These are phyloP conservation scores for Adelosebastes latens DNA, from an alignment of 2,797 vertebrate species.

Conservation along the genomic window DNA sequence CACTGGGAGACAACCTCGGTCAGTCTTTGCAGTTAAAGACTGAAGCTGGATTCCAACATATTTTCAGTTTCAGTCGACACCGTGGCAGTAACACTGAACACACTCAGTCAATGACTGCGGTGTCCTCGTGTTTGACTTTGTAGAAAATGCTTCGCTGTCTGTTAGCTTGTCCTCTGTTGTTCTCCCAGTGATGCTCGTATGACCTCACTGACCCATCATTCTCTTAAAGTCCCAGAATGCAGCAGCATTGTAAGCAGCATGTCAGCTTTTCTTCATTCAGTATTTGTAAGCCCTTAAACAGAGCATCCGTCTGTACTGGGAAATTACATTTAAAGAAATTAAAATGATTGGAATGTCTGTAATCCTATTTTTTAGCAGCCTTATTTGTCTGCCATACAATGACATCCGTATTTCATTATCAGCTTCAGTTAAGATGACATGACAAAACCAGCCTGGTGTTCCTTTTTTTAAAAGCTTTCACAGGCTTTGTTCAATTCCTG, in stretches of 20 bases:
- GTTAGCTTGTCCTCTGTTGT: background rate
- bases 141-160: background rate
- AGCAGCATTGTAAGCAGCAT: background rate
- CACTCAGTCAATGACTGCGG: background rate
- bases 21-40: background rate
- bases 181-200: background rate
- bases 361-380: background rate
- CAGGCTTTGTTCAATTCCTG: background rate
- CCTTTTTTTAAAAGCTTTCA: background rate
- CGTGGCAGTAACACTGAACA: background rate
- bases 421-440: background rate
- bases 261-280: background rate
- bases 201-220: background rate
- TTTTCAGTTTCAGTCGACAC: background rate
- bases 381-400: background rate
- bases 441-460: background rate
- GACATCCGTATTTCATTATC: background rate
- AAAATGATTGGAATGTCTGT: background rate
- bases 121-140: background rate
- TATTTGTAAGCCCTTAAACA: background rate
- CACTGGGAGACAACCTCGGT: background rate
- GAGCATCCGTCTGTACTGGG: background rate
- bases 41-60: background rate
- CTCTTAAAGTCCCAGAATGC: background rate
- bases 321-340: background rate